Base-by-base conservation (phyloP, 2,797 vertebrate species). In the Notoglanidium macrostoma region DNA sequence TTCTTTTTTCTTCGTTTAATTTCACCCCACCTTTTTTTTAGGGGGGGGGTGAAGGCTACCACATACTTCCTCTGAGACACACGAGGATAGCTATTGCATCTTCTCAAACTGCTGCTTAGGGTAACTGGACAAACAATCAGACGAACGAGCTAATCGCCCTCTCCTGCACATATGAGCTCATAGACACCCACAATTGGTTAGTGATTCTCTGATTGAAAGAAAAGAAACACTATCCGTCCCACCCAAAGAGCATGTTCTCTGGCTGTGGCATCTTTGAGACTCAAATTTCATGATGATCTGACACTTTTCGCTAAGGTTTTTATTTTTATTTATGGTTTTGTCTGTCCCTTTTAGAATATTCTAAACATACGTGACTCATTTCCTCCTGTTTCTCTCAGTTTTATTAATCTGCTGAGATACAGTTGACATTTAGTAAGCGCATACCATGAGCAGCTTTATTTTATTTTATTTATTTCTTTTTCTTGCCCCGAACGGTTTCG, bases 401-500 rank as follows among this genome's bases (percentile, higher is more conserved):
- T 55, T 26, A 57, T 67, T 67, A 11, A 59, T 79, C 54, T 57
- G 12, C 65, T 26, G 83, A 59, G 55, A 86, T 83, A 82, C 78
- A 83, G 46, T 19, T 63, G 74, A 83, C 81, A 79, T 82, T 87
- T 63, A 90, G 59, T 77, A 85, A 61, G 49, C 46, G 32, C 49
- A 32, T 17, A 29, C 84, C 68, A 35, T 63, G 44, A 87, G 70
- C 46, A 29, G 15, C 4, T 10, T 49, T 40, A 40, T 49, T 49
- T 49, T 49, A 49, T 49, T 49, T 49, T 7, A 35, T 21, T 35
- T 35, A n/a, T 54, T 63, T 63, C 40, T 89, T 89, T 91, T 88
- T 88, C 92, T 93, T 92, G 90, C 86, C 74, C 91, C 90, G 91
- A 91, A 91, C 85, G 90, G 90, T 89, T 93, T 94, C 70, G 92